These are phyloP conservation scores for Choristoneura rosaceana DNA, from an alignment of 2,888 invertebrate genomes.

Conservation along the genomic window DNA sequence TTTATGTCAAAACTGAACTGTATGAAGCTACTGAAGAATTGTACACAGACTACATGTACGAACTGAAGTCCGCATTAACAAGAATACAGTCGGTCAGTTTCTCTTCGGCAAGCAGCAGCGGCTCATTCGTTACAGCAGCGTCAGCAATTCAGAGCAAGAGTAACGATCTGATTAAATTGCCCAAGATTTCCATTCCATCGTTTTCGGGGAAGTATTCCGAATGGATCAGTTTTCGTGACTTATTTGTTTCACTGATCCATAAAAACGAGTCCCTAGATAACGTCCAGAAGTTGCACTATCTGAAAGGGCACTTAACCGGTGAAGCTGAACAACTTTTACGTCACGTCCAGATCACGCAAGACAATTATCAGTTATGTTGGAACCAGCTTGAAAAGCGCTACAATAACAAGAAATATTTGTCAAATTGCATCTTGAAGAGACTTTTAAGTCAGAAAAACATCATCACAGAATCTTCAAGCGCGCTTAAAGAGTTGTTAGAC, in stretches of 20 bases:
- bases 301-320: conserved; percentile 6
- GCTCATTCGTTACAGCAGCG: neutral
- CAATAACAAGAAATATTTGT: conserved; percentile 5
- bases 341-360: neutral
- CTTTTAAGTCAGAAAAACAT: neutral
- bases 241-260: neutral
- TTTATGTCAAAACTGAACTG: neutral
- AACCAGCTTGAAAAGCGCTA: conserved; percentile 8
- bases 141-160: neutral
- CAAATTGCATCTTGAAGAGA: conserved; percentile 3
- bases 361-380: neutral
- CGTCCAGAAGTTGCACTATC: conserved; percentile 5
- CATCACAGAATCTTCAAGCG: neutral
- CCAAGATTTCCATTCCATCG: neutral
- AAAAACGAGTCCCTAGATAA: neutral
- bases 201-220: neutral
- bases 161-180: neutral
- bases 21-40: neutral
- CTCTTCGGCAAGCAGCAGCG: neutral
- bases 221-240: neutral
- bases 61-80: neutral
- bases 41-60: neutral
- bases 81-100: neutral
- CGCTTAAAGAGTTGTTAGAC: conserved; percentile 8
- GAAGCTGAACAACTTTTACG: conserved; percentile 16